These are phyloP conservation scores for Phainopepla nitens DNA, from an alignment of 2,113 vertebrate genomes.

Conservation along the genomic window DNA sequence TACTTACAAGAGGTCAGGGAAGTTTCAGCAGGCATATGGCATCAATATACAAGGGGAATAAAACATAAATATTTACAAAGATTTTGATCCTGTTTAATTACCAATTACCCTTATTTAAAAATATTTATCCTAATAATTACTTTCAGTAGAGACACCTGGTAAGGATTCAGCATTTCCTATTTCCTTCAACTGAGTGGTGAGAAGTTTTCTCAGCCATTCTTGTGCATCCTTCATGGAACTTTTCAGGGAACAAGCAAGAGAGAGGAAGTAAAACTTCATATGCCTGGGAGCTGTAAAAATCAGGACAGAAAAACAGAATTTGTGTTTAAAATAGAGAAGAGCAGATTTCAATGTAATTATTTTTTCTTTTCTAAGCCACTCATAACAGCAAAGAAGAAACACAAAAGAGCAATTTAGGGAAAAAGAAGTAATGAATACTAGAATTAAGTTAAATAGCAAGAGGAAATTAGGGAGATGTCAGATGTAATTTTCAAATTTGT, in stretches of 20 bases:
- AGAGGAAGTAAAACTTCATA: background rate
- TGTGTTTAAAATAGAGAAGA: conserved; percentile 13
- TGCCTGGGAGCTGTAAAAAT: background rate
- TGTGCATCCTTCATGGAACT: background rate
- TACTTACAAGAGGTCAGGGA: background rate
- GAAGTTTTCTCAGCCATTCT: background rate
- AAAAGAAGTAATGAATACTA: background rate
- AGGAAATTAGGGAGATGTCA: background rate
- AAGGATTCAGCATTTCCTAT: background rate
- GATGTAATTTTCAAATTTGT: conserved; percentile 3
- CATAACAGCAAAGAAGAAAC: background rate
- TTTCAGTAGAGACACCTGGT: background rate
- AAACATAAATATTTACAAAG: background rate
- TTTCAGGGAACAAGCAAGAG: background rate
- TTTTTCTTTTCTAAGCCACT: conserved; percentile 1
- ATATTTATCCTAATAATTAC: conserved; percentile 9
- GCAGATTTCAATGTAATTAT: background rate
- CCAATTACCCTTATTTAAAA: background rate
- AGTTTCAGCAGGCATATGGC: background rate
- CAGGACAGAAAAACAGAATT: background rate
- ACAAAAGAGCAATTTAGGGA: background rate
- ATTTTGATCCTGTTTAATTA: background rate
- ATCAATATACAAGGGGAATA: background rate
- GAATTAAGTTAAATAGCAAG: background rate
- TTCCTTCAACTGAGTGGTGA: background rate